Evolutionary conservation across 64 coral and sea anemone genomes (phyloP), one percentile per base, ranked within the genome.

Genomic region (Astreopora myriophthalma): DNA sequence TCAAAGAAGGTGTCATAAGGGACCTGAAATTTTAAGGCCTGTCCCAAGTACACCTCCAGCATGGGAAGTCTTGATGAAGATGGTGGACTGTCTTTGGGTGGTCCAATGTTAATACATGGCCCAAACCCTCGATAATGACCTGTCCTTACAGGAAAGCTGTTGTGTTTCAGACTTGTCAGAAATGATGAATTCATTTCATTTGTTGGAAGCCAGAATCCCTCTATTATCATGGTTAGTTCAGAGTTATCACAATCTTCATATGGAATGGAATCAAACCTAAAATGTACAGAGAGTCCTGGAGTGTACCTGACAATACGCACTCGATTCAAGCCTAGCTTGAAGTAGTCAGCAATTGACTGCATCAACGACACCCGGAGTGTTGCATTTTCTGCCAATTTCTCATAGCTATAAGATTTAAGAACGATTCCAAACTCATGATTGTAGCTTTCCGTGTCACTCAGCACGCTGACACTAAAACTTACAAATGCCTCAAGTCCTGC

Each of bases 241-340:
- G 67, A 27, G 24, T 49, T 71, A 9, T 86, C 3, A 46, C 91
- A 96, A 2, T 80, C 72, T n/a, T 90, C 80, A 73, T 90, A 91
- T 31, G 95, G 91, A 33, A 92, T 79, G 52, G 52, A 62, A 55
- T 79, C 77, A 65, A 92, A 92, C n/a, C 80, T 60, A 34, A 92
- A 92, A 24, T 55, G 26, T 22, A 92, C 70, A 48, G 90, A 85
- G 26, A 52, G 29, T n/a, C 90, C 90, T 2, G 32, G 49, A 32
- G 20, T 51, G 76, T 75, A 92, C 5, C 42, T 76, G 23, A 19
- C 8, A 34, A 92, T 73, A 17, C 90, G 90, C 6, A 92, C 90
- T 31, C 74, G 32, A 12, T 60, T 49, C 3, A 76, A 16, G 19
- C 61, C 39, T 10, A 84, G 82, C 8, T 55, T 0, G 40, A 75